These are phyloP conservation scores for Drosophila baimaii DNA, from an alignment of 1,140 invertebrate species.

Conservation along the genomic window DNA sequence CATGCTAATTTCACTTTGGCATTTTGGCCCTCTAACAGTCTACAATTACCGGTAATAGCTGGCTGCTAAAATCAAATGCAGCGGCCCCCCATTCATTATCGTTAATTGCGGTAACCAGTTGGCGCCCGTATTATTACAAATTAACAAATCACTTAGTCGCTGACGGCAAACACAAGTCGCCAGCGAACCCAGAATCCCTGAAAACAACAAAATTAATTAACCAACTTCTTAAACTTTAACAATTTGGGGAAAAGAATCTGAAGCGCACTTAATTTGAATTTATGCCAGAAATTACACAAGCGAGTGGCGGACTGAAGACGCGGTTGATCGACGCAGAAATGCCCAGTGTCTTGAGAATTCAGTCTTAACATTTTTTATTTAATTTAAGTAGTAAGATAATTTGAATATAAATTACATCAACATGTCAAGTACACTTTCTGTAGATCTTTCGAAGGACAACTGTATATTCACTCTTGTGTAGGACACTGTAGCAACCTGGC, in stretches of 20 bases:
- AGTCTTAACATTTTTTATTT: too few relatives aligned
- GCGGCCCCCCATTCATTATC: constrained; percentile 66
- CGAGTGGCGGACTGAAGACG: too few relatives aligned
- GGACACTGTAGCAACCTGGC: too few relatives aligned
- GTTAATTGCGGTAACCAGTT: constrained; percentile 66
- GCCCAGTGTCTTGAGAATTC: too few relatives aligned
- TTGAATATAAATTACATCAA: not conserved
- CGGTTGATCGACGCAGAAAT: not conserved
- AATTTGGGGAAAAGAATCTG: constrained; percentile 58
- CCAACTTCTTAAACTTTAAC: constrained; percentile 74
- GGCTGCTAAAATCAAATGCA: constrained; percentile 57
- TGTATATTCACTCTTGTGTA: too few relatives aligned
- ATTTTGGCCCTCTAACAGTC: constrained; percentile 62
- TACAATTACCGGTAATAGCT: constrained; percentile 79
- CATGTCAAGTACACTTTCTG: not conserved
- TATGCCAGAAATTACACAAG: constrained; percentile 15
- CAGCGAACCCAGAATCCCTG: constrained; percentile 9
- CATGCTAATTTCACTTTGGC: constrained; percentile 77
- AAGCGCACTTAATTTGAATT: constrained; percentile 59
- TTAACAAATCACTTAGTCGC: constrained; percentile 75
- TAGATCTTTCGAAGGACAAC: not conserved
- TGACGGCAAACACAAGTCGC: constrained; percentile 19
- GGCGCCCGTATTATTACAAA: constrained; percentile 72
- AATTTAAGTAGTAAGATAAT: too few relatives aligned
- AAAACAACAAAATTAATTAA: constrained; percentile 76